phyloP scores from a whole-genome alignment of 2,797 vertebrate genomes.

The Danio jaintianensis region DNA sequence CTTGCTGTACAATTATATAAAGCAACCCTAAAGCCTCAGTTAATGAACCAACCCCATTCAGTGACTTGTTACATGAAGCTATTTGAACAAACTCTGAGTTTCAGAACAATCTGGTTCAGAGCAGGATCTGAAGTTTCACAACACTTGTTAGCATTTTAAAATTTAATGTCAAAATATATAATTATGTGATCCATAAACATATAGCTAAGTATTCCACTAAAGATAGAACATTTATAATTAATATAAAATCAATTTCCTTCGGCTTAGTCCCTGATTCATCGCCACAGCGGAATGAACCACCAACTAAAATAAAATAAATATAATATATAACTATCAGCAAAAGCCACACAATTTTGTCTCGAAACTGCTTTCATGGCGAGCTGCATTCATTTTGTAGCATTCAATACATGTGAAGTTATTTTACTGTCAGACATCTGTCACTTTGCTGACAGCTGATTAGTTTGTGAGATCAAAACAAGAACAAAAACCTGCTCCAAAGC shows the following conservation, averaged over 20 bases:
- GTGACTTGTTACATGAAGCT: not conserved
- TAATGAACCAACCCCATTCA: not conserved
- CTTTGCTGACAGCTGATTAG: not conserved
- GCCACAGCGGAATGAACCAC: no score
- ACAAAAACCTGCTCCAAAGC: not conserved
- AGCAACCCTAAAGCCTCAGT: not conserved
- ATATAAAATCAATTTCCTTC: no score
- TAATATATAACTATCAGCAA: no score
- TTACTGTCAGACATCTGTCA: not conserved
- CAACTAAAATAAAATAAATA: no score
- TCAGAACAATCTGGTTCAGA: no score
- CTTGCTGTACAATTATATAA: not conserved
- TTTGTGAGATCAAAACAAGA: not conserved
- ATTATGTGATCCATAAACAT: no score
- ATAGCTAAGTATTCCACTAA: not conserved
- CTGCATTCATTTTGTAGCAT: not conserved
- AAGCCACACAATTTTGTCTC: no score
- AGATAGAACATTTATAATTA: not conserved
- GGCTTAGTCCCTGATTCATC: no score
- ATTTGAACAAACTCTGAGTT: not conserved
- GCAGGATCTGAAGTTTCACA: no score
- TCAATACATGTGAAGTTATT: not conserved
- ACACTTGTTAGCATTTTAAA: no score
- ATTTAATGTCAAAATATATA: not conserved
- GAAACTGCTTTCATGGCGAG: not conserved